Evolutionary conservation across 2,113 vertebrate species (phyloP), one percentile per base, ranked within the genome.

Genomic region (Hypocryptadius cinnamomeus): DNA sequence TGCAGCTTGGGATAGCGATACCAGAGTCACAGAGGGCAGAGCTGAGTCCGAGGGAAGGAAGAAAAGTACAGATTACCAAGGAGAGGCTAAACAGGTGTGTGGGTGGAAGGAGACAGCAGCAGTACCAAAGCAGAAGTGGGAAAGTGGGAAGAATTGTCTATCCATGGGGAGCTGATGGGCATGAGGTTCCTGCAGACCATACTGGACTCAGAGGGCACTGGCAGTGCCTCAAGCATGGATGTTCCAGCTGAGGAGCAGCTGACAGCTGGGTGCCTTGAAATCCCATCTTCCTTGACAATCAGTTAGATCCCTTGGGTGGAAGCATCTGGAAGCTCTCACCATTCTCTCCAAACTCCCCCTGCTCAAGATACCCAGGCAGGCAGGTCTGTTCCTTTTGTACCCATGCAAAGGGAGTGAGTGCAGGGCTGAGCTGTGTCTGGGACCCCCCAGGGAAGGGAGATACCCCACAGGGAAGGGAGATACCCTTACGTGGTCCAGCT

Each of bases 401-500:
- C 45, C n/a, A 15, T 86, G 33, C 59, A 54, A 15, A 78, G 22
- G 56, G 50, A 63, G 12, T 0, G 9, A 53, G 39, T 0, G 5
- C 31, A 70, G 63, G 59, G 37, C 51, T 53, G 77, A 54, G 48
- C 69, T 25, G 54, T 73, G 78, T 18, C n/a, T 57, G 69, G 61
- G 47, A 63, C 31, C 42, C 31, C 22, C 0, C 2, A 0, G 0
- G 33, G 28, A 35, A 57, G n/a, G 56, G 56, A 35, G 10, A 57
- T 24, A 66, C 18, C 57, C 31, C 22, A 0, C 3, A 0, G 0
- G 35, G 30, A n/a, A 59, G 11, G 57, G 57, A 60, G 24, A 37
- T 28, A 1, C 9, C 27, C 31, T n/a, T 14, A 3, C 2, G 0
- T 15, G 27, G 45, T 47, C 27, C 65, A 57, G 40, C 83, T 73